Evolutionary conservation across 1,140 invertebrate genomes (phyloP).

Genomic region (Cotesia chilonis): DNA sequence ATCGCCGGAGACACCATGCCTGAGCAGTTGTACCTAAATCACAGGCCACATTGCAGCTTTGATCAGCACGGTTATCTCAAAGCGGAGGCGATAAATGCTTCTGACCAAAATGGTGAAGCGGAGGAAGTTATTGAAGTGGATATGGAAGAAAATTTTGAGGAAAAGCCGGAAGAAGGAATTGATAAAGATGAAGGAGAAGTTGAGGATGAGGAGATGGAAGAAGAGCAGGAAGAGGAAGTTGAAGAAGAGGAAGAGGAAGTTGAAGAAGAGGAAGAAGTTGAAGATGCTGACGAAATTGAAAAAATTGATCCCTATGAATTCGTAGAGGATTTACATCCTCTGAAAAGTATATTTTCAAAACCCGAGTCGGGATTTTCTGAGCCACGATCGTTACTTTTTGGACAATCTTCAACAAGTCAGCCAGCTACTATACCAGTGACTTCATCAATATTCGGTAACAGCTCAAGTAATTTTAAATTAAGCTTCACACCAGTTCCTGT

Average conservation of each 20-base stretch:
- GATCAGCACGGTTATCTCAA: slow-evolving; percentile 70
- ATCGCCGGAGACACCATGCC: slow-evolving; percentile 71
- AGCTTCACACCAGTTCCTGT: neutral
- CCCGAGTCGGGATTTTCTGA: too few species aligned
- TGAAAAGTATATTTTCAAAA: too few species aligned
- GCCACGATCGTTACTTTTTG: neutral
- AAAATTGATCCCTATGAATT: too few species aligned
- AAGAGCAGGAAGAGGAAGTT: slow-evolving; percentile 12
- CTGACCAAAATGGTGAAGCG: slow-evolving; percentile 61
- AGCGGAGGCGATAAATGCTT: slow-evolving; percentile 65
- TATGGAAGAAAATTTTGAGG: neutral
- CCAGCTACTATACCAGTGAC: neutral
- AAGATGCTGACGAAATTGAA: too few species aligned
- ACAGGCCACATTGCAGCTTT: slow-evolving; percentile 75
- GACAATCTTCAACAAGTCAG: neutral
- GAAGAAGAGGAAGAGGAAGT: neutral
- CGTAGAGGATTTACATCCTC: too few species aligned
- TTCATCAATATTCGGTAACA: slow-evolving; percentile 22
- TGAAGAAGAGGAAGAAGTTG: neutral
- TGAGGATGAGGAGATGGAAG: slow-evolving; percentile 14
- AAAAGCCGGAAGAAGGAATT: slow-evolving; percentile 47
- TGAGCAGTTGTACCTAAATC: slow-evolving; percentile 62
- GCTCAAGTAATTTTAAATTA: neutral
- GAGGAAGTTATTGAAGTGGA: slow-evolving; percentile 13
- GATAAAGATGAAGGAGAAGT: slow-evolving; percentile 40